Conservation (phyloP, 2,113 vertebrate genomes). For the Salvelinus alpinus region DNA sequence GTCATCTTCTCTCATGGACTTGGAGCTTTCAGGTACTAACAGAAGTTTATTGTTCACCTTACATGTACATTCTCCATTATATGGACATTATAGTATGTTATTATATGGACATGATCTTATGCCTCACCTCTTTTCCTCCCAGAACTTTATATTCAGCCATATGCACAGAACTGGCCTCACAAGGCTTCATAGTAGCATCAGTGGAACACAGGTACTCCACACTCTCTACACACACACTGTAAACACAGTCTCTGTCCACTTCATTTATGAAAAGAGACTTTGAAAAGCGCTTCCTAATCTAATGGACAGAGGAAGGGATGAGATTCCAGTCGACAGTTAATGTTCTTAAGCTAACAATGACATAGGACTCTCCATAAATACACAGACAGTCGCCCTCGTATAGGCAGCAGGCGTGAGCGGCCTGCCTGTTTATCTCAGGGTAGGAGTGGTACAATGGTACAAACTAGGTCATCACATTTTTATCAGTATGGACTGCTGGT, state of each 20-base stretch:
- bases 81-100: neutral
- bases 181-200: slow-evolving; percentile 90
- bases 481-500: slow-evolving; percentile 55
- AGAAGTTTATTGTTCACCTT: neutral
- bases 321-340: slow-evolving; percentile 18
- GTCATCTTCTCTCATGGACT: slow-evolving; percentile 94
- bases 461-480: slow-evolving; percentile 77
- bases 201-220: slow-evolving; percentile 90
- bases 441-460: slow-evolving; percentile 66
- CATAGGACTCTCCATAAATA: slow-evolving; percentile 28
- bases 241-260: neutral
- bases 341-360: slow-evolving; percentile 16
- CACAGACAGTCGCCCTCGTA: slow-evolving; percentile 16
- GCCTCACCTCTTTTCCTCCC: slow-evolving; percentile 7
- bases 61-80: neutral
- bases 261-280: neutral
- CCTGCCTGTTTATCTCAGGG: slow-evolving; percentile 55
- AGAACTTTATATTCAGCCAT: slow-evolving; percentile 95
- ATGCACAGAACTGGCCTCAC: slow-evolving; percentile 89
- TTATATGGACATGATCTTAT: neutral
- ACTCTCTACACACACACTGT: neutral
- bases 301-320: slow-evolving; percentile 6
- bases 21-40: slow-evolving; percentile 89
- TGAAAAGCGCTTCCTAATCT: neutral
- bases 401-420: neutral